Base-by-base conservation (phyloP, 1,140 invertebrate species). In the Tetraneura akinire region DNA sequence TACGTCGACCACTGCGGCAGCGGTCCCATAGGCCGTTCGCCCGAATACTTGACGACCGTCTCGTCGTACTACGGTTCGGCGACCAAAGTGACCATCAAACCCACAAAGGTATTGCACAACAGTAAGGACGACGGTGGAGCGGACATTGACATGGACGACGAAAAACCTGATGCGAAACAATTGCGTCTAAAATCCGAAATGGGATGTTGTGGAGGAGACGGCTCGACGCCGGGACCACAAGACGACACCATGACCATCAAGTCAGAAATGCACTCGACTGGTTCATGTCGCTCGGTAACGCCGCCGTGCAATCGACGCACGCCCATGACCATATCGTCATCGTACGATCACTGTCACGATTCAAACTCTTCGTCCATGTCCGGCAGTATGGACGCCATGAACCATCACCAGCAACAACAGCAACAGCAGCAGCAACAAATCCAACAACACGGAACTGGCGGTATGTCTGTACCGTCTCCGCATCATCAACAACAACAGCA, bases 341-440 rank as follows among this genome's bases (percentile, higher is more conserved):
- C 86, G 86, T 86, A 0, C 86, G 86, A 18, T 83, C 87, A 11
- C 84, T 85, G 86, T 82, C 90, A 91, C 84, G 90, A 91, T 82
- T 91, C 90, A 0, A 92, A 92, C 85, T 93, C 91, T 11, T 90
- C 90, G 6, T 91, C 90, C 29, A 87, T 90, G 85, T 92, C 91
- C 21, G 74, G 74, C 42, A 91, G 89, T 83, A 91, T 92, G 90
- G 92, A 92, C 83, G 88, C 90, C 80, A 89, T 90, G 86, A 83
- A 87, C 64, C 85, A 85, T 32, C 85, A 85, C 64, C 87, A 87
- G 84, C 87, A 84, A 85, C 86, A 80, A 82, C 86, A 14, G 66
- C 83, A 86, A 11, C 83, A 85, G 0, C 45, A 32, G 11, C 57
- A 62, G 1, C 53, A 87, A 86, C 3, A 88, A 64, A 85, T 73